Conservation (phyloP, 1,140 invertebrate species). For the Sitodiplosis mosellana region DNA sequence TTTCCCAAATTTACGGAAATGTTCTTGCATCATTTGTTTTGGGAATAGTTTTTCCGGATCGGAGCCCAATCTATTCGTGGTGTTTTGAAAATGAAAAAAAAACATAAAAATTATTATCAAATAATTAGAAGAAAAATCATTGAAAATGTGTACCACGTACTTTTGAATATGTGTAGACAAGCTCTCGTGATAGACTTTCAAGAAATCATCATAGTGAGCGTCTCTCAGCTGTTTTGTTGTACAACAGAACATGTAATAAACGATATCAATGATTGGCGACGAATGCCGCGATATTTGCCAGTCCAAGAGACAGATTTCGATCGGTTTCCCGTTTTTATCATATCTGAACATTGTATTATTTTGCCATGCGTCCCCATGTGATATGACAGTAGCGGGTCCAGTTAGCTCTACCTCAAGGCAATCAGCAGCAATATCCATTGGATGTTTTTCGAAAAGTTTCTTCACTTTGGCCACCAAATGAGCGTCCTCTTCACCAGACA, state of each 20-base stretch:
- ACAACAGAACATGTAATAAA: constrained; percentile 32
- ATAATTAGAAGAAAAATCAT: too few species aligned
- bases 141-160: too few species aligned
- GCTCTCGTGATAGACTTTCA: constrained; percentile 27
- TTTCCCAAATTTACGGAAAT: too few species aligned
- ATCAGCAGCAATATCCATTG: background rate
- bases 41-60: too few species aligned
- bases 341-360: constrained; percentile 18
- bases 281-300: constrained; percentile 30
- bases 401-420: background rate
- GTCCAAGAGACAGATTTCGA: constrained; percentile 25
- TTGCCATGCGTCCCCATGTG: constrained; percentile 10
- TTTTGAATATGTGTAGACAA: constrained; percentile 10
- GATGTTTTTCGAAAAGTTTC: background rate
- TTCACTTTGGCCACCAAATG: background rate
- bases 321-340: constrained; percentile 9
- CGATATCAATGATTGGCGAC: constrained; percentile 29
- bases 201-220: constrained; percentile 23
- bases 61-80: too few species aligned
- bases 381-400: background rate
- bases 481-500: background rate
- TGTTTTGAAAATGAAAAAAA: background rate
- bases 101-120: background rate
- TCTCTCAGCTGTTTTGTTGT: constrained; percentile 25
- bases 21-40: too few species aligned